These are phyloP conservation scores for Machaerirhynchus nigripectus DNA, from an alignment of 2,113 vertebrate genomes.

Conservation along the genomic window DNA sequence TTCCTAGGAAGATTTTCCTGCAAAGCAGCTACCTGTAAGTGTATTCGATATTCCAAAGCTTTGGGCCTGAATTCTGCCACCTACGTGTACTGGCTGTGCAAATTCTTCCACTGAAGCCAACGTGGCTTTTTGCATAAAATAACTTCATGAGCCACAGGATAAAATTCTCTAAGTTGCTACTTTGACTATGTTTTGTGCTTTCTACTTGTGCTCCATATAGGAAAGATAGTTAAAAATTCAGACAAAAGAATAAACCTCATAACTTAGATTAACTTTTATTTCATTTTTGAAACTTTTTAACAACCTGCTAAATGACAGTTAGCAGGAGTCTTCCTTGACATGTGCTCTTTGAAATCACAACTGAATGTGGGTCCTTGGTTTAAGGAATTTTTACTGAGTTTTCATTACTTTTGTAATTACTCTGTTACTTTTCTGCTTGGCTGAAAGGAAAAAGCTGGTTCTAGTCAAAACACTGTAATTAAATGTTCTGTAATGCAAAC, in stretches of 20 bases:
- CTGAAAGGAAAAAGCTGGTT: conserved; percentile 42
- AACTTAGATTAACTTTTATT: not conserved
- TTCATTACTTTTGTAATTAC: conserved; percentile 61
- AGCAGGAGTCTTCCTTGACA: conserved; percentile 46
- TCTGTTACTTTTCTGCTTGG: conserved; percentile 32
- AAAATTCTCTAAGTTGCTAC: not conserved
- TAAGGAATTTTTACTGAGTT: conserved; percentile 60
- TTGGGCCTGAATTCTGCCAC: not conserved
- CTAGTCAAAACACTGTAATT: conserved; percentile 55
- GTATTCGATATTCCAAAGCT: not conserved
- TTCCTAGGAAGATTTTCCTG: conserved; percentile 1
- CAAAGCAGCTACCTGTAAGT: not conserved
- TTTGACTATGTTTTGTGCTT: not conserved
- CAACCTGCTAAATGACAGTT: conserved; percentile 30
- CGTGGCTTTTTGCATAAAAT: not conserved
- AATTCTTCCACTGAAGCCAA: not conserved
- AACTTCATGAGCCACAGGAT: not conserved
- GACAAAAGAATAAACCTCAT: not conserved
- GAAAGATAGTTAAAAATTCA: not conserved
- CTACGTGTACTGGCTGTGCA: not conserved
- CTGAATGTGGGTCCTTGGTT: not conserved
- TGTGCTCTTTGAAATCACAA: not conserved
- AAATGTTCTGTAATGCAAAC: conserved; percentile 38
- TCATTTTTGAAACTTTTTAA: conserved; percentile 37
- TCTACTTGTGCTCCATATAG: not conserved